Base-by-base conservation (phyloP, 2,888 invertebrate species). In the Polydrusus pterygomalis region DNA sequence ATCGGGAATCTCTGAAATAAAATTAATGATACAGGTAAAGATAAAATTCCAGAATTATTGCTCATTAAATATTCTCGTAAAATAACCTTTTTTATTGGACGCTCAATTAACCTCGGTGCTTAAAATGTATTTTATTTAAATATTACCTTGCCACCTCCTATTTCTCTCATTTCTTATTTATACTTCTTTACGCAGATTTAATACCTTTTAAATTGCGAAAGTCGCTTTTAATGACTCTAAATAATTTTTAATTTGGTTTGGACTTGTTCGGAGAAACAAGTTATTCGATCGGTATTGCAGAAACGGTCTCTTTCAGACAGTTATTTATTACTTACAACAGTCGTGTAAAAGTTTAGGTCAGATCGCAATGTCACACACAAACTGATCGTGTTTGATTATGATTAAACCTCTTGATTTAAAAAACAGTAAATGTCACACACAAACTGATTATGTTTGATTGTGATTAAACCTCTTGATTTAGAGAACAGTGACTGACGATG, bases 31-130 rank as follows among this genome's bases (percentile, higher is more conserved):
- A 78, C 79, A 79, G 74, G 74, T 71, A 75, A 73, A 80, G 81
- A 81, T 81, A 82, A 77, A 82, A 78, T 75, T 77, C 79, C 76
- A 68, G 77, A 78, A 80, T 80, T 81, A 82, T 80, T 74, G 77
- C 76, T 81, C 80, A 80, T 81, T 81, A 81, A 81, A 81, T 81
- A 80, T 80, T 79, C 80, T 73, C 82, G 80, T 81, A 81, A 82
- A 82, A 76, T 79, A 76, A 74, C 73, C 69, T 78, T 83, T 82
- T 83, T 84, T 84, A 80, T 79, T 76, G 75, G 75, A 77, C 78
- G 64, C 75, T 80, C 80, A 81, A 82, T 81, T 80, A 81, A 79
- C 80, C 77, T 77, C 74, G 75, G 77, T 78, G 77, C 77, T 81
- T 77, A 74, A 81, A 77, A 78, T 75, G 74, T 77, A 78, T 79